Percentiles rank a stretch among this genome's conserved stretches.
Evolutionary conservation across 1,140 invertebrate genomes (phyloP).

Genomic region (Conopomorpha cramerella): DNA sequence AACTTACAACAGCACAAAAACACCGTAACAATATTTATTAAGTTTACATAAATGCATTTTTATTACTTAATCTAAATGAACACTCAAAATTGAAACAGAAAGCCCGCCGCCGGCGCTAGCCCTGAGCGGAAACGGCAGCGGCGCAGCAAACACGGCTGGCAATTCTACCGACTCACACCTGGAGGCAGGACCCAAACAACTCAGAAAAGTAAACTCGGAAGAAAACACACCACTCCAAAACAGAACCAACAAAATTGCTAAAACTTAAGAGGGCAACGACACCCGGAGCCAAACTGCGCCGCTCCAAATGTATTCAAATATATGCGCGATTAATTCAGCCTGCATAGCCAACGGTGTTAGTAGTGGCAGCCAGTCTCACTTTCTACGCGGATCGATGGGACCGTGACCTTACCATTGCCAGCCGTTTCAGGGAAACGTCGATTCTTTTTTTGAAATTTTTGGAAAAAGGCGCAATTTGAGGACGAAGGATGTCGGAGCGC

Average conservation of each 20-base stretch:
- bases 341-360: constrained; percentile 62
- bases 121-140: too few species aligned
- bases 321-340: constrained; percentile 69
- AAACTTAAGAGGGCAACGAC: constrained; percentile 56
- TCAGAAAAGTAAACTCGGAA: too few species aligned
- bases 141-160: background rate
- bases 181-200: constrained; percentile 1
- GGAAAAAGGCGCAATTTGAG: constrained; percentile 3
- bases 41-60: too few species aligned
- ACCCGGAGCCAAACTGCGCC: constrained; percentile 33
- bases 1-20: too few species aligned
- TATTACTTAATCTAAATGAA: too few species aligned
- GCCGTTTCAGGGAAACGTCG: constrained; percentile 41
- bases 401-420: constrained; percentile 53
- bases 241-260: constrained; percentile 41
- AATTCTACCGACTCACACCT: too few species aligned
- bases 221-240: too few species aligned
- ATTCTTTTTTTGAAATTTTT: constrained; percentile 19
- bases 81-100: too few species aligned
- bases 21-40: too few species aligned
- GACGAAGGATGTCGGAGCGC: background rate
- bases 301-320: constrained; percentile 67
- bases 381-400: constrained; percentile 57
- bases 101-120: too few species aligned
- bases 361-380: constrained; percentile 56